Evolutionary conservation across 1,140 invertebrate genomes (phyloP), one percentile per base, ranked within the genome.

Genomic region (Caenorhabditis elegans): DNA sequence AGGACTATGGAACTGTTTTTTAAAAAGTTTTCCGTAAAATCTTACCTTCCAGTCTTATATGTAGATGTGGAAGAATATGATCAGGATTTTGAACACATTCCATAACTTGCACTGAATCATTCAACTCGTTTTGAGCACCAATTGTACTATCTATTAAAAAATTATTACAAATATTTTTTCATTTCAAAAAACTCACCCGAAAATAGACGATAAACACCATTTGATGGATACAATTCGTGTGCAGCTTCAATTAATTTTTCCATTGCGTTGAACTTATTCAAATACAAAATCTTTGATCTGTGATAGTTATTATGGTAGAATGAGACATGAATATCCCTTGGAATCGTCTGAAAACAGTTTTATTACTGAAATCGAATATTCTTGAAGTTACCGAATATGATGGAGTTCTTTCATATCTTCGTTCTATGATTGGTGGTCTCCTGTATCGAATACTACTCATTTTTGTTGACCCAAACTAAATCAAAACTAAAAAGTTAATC

Each of bases 181-280:
- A 43, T 8, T 43, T 5, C 39, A 15, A 43, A 43, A 8, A 39
- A 1, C 26, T 70, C 17, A 70, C 60, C 60, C 8, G 60, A 70
- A 11, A 22, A 70, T 22, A 70, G 28, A 11, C 60, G 1, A 39
- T 70, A 70, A 11, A 11, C 22, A 11, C 60, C 15, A 43, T 70
- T 26, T 11, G 60, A 39, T 22, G 60, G 60, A 13, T 39, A 70
- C 34, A 70, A 11, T 15, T 70, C 60, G n/a, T 70, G 60, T 39
- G 60, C 60, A 1, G 60, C 34, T 70, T 70, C 60, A 39, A 70
- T 70, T 5, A 70, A 11, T 43, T 39, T 70, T 43, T 70, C 60
- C 60, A 36, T 39, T n/a, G 60, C 60, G 22, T 70, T 70, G n/a
- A 31, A 70, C n/a, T 70, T 70, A 11, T 70, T 70, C 10, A 70